phyloP scores from a whole-genome alignment of 2,888 invertebrate genomes.

The Andrena trimmerana region DNA sequence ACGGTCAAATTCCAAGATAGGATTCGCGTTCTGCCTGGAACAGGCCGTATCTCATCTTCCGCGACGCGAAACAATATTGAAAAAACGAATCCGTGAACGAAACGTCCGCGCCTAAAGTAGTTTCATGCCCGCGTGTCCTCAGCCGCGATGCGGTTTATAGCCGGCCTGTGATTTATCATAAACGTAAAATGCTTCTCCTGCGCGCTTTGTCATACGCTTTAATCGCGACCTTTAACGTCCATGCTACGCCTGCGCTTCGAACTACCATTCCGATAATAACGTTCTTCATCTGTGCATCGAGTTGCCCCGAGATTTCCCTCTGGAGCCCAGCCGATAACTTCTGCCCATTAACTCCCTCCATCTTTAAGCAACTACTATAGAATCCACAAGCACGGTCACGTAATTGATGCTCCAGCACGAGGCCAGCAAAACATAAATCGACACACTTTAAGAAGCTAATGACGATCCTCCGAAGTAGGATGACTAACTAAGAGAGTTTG shows the following conservation, averaged over 20 bases:
- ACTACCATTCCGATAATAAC: conserved; percentile 22
- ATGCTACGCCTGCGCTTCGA: not conserved
- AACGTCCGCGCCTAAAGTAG: conserved; percentile 2
- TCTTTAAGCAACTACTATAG: no score
- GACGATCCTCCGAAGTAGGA: no score
- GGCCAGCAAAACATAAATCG: no score
- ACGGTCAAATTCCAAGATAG: not conserved
- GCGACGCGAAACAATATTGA: conserved; percentile 1
- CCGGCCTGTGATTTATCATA: conserved; percentile 44
- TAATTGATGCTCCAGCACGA: no score
- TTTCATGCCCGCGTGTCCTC: conserved; percentile 19
- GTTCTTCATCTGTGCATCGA: not conserved
- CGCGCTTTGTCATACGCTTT: conserved; percentile 18
- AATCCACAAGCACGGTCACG: no score
- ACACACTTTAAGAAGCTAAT: no score
- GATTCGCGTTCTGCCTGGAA: conserved; percentile 3
- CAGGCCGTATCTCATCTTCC: not conserved
- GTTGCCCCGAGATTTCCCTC: not conserved
- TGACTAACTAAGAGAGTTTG: no score
- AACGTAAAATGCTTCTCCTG: conserved; percentile 26
- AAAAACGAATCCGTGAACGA: not conserved
- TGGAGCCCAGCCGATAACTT: no score
- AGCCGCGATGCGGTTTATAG: conserved; percentile 31
- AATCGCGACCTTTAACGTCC: conserved; percentile 30
- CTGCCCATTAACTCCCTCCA: no score